Evolutionary conservation across 2,113 vertebrate genomes (phyloP).

Genomic region (Cyphomyrus plagiostoma): DNA sequence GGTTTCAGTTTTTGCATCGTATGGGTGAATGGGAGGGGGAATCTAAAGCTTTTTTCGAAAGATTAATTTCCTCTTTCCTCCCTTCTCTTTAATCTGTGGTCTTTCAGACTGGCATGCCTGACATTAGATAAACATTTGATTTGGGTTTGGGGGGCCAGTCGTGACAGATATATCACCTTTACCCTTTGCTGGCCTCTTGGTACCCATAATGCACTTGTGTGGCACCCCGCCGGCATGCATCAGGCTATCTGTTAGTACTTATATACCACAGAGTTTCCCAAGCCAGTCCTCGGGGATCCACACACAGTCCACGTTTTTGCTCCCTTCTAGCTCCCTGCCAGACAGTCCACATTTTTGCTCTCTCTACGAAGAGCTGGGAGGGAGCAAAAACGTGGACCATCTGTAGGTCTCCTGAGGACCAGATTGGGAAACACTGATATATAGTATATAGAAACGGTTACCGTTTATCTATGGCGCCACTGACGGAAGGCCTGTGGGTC

Average conservation of each 20-base stretch:
- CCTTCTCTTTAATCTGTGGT: neutral
- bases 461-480: neutral
- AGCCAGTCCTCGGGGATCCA: neutral
- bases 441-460: neutral
- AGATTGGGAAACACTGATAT: neutral
- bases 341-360: neutral
- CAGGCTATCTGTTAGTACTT: neutral
- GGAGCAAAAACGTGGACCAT: neutral
- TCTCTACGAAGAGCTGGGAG: neutral
- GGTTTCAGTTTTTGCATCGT: conserved; percentile 20
- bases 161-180: conserved; percentile 17
- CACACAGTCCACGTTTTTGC: neutral
- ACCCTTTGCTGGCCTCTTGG: neutral
- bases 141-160: conserved; percentile 9
- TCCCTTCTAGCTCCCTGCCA: neutral
- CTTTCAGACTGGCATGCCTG: conserved; percentile 2
- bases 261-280: neutral
- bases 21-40: neutral
- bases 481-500: conserved; percentile 1
- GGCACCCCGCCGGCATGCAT: neutral
- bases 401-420: neutral
- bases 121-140: conserved; percentile 22
- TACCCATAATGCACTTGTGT: conserved; percentile 3
- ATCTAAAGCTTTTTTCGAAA: conserved; percentile 5
- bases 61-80: conserved; percentile 13